Conservation (phyloP, 35 echinoderm and acorn worm species). For the Chiridota heheva region DNA sequence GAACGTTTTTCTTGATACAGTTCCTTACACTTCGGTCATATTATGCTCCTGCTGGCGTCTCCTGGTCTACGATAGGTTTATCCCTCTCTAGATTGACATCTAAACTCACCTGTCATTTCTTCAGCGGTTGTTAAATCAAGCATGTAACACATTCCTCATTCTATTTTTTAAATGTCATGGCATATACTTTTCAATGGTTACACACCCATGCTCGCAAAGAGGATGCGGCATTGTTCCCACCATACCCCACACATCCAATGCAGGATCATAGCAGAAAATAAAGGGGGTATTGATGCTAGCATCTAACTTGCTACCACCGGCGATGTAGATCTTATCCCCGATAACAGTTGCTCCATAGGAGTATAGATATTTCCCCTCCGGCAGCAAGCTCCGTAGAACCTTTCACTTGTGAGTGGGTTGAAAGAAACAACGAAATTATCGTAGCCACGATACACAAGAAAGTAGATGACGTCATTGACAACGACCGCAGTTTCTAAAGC, state of each 20-base stretch:
- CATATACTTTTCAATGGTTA: constrained; percentile 96
- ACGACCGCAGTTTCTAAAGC: constrained; percentile 94
- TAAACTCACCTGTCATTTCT: no score
- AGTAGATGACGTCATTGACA: constrained; percentile 83
- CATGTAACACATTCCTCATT: no score
- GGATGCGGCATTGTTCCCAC: constrained; percentile 77
- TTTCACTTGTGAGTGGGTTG: constrained; percentile 63
- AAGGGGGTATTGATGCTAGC: constrained; percentile 83
- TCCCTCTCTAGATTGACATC: no score
- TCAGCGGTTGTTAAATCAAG: no score
- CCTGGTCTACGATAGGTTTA: no score
- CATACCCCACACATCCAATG: constrained; percentile 78
- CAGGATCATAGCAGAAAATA: constrained; percentile 81
- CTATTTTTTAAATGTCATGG: no score
- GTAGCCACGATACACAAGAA: constrained; percentile 85
- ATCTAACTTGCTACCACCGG: constrained; percentile 89
- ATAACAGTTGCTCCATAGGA: constrained; percentile 87
- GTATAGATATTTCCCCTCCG: constrained; percentile 88
- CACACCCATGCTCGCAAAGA: constrained; percentile 94
- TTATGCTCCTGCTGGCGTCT: no score
- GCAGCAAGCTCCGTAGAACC: constrained; percentile 45
- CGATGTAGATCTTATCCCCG: constrained; percentile 79
- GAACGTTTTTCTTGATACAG: not conserved
- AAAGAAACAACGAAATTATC: constrained; percentile 87
- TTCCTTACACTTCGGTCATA: not conserved